Conservation (phyloP, 2,113 vertebrate species). For the Dipodomys ordii region DNA sequence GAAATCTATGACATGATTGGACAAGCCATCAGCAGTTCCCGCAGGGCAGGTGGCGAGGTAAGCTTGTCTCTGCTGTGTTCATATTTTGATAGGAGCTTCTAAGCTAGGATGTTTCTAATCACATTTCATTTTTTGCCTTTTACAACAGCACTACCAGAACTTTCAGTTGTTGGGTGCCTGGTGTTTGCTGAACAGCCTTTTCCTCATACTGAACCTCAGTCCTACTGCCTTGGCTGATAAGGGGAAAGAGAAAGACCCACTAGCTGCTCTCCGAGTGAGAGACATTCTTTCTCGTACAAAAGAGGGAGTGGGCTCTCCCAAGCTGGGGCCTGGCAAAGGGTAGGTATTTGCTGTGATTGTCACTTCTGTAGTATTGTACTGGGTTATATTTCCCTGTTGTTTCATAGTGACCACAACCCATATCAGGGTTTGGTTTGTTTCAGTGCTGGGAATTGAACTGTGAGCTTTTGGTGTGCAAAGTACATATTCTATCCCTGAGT, state of each 20-base stretch:
- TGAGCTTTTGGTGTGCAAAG: not conserved
- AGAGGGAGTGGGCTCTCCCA: constrained; percentile 97
- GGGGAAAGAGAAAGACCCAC: constrained; percentile 98
- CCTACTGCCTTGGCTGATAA: constrained; percentile 98
- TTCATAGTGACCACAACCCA: not conserved
- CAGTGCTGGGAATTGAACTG: not conserved
- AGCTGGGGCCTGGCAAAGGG: constrained; percentile 98
- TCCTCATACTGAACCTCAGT: constrained; percentile 98
- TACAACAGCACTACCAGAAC: constrained; percentile 97
- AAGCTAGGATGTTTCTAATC: not conserved
- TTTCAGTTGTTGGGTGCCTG: constrained; percentile 98
- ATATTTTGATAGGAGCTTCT: not conserved
- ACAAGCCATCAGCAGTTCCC: constrained; percentile 96
- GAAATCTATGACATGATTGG: constrained; percentile 99
- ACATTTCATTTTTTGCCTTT: constrained; percentile 40
- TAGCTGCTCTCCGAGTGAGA: constrained; percentile 96
- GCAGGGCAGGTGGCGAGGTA: constrained; percentile 98
- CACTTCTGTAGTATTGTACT: not conserved
- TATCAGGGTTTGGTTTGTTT: not conserved
- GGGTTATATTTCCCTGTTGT: not conserved
- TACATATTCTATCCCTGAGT: not conserved
- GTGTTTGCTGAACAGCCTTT: constrained; percentile 98
- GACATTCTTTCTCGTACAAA: constrained; percentile 96
- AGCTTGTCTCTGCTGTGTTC: accelerated
- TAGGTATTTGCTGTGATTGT: constrained; percentile 77